Evolutionary conservation across 2,888 invertebrate species (phyloP).

Genomic region (Baronia brevicornis): DNA sequence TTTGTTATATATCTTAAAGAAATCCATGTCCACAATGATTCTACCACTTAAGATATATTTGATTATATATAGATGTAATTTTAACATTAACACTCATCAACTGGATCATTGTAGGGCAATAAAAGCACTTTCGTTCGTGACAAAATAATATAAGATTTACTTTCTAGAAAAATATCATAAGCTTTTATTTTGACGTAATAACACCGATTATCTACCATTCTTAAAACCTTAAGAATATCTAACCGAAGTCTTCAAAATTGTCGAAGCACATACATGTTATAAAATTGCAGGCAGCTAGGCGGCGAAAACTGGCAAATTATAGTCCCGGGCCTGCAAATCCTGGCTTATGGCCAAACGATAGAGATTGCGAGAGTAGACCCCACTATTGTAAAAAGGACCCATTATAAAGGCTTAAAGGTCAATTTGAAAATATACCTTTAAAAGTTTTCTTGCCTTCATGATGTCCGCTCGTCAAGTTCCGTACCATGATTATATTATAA

Average conservation of each 20-base stretch:
- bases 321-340: constrained; percentile 49
- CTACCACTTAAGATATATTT: too few species aligned
- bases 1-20: too few species aligned
- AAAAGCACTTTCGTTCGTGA: too few species aligned
- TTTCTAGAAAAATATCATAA: too few species aligned
- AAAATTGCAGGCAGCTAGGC: constrained; percentile 66
- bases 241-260: constrained; percentile 56
- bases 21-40: too few species aligned
- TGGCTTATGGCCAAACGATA: constrained; percentile 43
- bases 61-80: too few species aligned
- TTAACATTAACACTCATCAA: too few species aligned
- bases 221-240: constrained; percentile 40
- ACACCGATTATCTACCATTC: too few species aligned
- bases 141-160: too few species aligned
- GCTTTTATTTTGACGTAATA: too few species aligned
- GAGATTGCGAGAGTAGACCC: constrained; percentile 45
- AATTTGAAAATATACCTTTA: constrained; percentile 7
- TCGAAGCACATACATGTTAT: constrained; percentile 45
- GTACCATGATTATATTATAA: constrained; percentile 6
- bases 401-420: constrained; percentile 35
- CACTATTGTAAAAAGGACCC: constrained; percentile 45
- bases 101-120: too few species aligned
- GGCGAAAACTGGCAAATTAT: constrained; percentile 69
- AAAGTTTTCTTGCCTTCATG: constrained; percentile 10
- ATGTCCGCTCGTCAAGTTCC: constrained; percentile 8